Percentiles rank a stretch among this genome's conserved stretches.
Conservation (phyloP, 2,113 vertebrate genomes). For the Gadus macrocephalus region DNA sequence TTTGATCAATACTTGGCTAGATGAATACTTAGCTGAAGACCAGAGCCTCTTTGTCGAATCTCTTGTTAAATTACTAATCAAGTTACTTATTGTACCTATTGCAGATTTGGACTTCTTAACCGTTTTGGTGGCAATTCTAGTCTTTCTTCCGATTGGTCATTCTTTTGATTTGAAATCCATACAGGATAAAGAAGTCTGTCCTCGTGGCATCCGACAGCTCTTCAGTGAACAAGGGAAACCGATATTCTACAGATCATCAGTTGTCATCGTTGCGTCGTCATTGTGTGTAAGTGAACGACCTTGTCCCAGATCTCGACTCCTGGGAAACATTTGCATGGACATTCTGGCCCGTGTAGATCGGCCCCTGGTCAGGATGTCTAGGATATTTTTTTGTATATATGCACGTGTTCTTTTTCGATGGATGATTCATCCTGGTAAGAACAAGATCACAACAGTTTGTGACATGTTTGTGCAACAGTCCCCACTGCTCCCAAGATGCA, state of each 20-base stretch:
- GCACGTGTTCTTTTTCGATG: slow-evolving; percentile 11
- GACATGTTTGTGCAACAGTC: background rate
- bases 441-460: too few species aligned
- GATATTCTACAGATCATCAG: slow-evolving; percentile 33
- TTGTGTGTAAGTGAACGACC: slow-evolving; percentile 13
- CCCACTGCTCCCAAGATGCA: slow-evolving; percentile 18
- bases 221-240: slow-evolving; percentile 23
- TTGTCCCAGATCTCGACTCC: slow-evolving; percentile 37
- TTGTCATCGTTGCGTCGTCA: background rate
- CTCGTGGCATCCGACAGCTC: slow-evolving; percentile 17
- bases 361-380: too few species aligned
- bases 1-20: slow-evolving; percentile 18
- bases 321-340: slow-evolving; percentile 20
- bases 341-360: background rate
- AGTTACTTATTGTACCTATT: too few species aligned
- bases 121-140: background rate
- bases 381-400: too few species aligned
- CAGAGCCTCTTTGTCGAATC: too few species aligned
- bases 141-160: slow-evolving; percentile 3
- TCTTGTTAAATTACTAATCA: too few species aligned
- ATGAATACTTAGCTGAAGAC: slow-evolving; percentile 2
- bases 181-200: background rate
- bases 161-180: slow-evolving; percentile 12
- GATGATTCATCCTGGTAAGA: slow-evolving; percentile 23
- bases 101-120: too few species aligned